A percentile compares a stretch with the other conserved stretches of the same genome.
phyloP scores from a whole-genome alignment of 2,113 vertebrate genomes.

The Seriola quinqueradiata region DNA sequence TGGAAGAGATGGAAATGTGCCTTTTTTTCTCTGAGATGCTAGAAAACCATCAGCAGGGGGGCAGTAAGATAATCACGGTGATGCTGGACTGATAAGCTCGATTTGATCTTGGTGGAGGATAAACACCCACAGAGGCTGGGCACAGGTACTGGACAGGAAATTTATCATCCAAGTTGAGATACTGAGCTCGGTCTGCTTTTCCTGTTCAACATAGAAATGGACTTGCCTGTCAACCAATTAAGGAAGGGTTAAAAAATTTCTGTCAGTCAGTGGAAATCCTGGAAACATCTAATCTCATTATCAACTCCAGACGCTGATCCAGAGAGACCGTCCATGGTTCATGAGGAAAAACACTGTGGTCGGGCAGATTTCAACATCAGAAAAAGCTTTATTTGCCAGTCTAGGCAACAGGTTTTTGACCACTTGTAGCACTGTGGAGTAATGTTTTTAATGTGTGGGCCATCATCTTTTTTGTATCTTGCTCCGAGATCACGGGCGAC shows the following conservation, averaged over 20 bases:
- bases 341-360: neutral
- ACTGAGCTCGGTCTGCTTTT: neutral
- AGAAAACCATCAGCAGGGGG: neutral
- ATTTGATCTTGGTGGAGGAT: neutral
- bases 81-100: neutral
- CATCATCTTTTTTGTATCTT: too few relatives aligned
- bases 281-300: constrained; percentile 30
- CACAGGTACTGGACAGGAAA: neutral
- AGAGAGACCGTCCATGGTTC: neutral
- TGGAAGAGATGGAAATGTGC: constrained; percentile 5
- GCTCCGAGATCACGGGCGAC: too few relatives aligned
- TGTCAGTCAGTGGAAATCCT: constrained; percentile 14
- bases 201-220: neutral
- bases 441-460: too few relatives aligned
- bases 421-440: too few relatives aligned
- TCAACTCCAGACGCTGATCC: constrained; percentile 1
- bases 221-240: constrained; percentile 21
- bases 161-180: neutral
- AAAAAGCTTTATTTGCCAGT: too few relatives aligned
- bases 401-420: too few relatives aligned
- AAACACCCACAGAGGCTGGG: neutral
- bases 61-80: neutral
- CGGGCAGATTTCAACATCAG: neutral
- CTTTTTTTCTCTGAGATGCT: constrained; percentile 4
- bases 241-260: neutral